Evolutionary conservation across 2,797 vertebrate genomes (phyloP).

Genomic region (Thamnophis elegans): DNA sequence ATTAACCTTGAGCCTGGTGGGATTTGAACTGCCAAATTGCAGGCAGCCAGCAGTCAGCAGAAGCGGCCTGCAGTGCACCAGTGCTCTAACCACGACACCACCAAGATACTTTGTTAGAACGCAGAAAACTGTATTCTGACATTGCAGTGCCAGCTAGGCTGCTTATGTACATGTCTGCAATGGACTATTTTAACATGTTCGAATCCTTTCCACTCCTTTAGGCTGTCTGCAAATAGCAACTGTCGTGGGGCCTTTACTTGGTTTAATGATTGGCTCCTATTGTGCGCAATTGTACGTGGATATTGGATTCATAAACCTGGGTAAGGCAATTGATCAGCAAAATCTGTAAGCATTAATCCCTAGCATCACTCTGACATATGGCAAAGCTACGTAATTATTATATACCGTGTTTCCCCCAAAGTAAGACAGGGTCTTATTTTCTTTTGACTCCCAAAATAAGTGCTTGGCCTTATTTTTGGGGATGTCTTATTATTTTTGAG

Average conservation of each 20-base stretch:
- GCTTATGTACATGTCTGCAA: not conserved
- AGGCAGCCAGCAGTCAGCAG: too few species aligned
- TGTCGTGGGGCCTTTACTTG: constrained; percentile 84
- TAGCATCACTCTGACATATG: not conserved
- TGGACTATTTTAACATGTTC: constrained; percentile 11
- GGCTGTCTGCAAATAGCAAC: constrained; percentile 83
- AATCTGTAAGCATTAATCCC: not conserved
- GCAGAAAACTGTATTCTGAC: not conserved
- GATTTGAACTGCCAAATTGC: too few species aligned
- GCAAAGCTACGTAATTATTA: not conserved
- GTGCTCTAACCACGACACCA: too few species aligned
- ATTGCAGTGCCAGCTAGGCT: not conserved
- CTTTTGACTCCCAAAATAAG: too few species aligned
- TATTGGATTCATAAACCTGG: constrained; percentile 82
- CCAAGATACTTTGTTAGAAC: not conserved
- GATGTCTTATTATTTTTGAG: too few species aligned
- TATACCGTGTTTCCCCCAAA: too few species aligned
- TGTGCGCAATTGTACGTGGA: constrained; percentile 90
- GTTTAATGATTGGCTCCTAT: constrained; percentile 85
- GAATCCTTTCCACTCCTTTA: constrained; percentile 56
- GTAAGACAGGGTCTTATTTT: too few species aligned
- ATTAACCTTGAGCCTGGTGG: too few species aligned
- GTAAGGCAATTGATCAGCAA: constrained; percentile 67
- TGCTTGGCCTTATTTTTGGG: too few species aligned
- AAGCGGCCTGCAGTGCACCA: too few species aligned